Base-by-base conservation (phyloP, 2,113 vertebrate species). In the Camelus dromedarius region DNA sequence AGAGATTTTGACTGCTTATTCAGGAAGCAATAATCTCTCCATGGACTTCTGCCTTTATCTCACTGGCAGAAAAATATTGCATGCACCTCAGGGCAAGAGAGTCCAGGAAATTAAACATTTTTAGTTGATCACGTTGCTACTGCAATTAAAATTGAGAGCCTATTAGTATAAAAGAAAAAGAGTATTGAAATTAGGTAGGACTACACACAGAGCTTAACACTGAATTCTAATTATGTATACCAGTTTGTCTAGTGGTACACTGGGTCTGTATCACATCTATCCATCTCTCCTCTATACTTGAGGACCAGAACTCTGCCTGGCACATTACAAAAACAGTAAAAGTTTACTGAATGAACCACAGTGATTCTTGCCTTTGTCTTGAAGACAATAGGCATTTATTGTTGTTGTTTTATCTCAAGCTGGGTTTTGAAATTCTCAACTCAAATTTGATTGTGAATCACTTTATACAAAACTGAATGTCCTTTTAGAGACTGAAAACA, bases 81-180 rank as follows among this genome's bases (percentile, higher is more conserved):
- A 35, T 28, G 50, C 18, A 83, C 18, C 32, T 28, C 42, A 14
- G 3, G 35, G 42, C 30, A 60, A 28, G 42, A 50, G 24, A n/a
- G 8, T 52, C 70, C 28, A 42, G 42, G 32, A 94, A 97, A 73
- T 67, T 7, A 93, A 95, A 48, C 22, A 32, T 67, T 83, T 83
- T 64, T 9, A 35, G 26, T 11, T 22, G 24, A 32, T 26, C 30
- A 14, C 50, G 18, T 73, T 94, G 16, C 26, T 82, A 70, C 13
- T 28, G 24, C 75, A 77, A 88, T 64, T 72, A 72, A 50, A 95
- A 72, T 60, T 4, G 38, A 94, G 4, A 46, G 28, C 77, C 26
- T 89, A 24, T 84, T 35, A 84, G 58, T 48, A 75, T 58, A n/a
- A 72, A 87, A 66, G 58, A 76, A 66, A 90, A 66, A 52, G 4